Conservation (phyloP, 2,888 invertebrate species). For the Drosophila prostipennis region DNA sequence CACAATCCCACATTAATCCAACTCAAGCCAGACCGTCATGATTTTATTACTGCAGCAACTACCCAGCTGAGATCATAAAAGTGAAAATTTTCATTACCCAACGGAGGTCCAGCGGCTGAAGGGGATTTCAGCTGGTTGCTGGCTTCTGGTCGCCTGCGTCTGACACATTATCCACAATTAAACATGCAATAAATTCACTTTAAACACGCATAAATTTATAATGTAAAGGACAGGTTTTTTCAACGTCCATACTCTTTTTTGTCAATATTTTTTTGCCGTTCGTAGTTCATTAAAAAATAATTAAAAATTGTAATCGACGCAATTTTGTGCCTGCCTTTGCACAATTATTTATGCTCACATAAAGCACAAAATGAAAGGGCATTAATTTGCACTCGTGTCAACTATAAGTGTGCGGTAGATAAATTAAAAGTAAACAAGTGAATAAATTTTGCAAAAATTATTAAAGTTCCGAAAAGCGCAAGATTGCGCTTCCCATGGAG, state of each 20-base stretch:
- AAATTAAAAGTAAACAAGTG: conserved; percentile 71
- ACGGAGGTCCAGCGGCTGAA: neutral
- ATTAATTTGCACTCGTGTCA: conserved; percentile 72
- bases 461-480: conserved; percentile 29
- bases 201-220: conserved; percentile 63
- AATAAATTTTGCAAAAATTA: conserved; percentile 52
- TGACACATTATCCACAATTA: conserved; percentile 59
- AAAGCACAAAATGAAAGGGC: conserved; percentile 76
- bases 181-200: conserved; percentile 70
- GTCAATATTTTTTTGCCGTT: conserved; percentile 36
- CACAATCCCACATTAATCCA: conserved; percentile 11
- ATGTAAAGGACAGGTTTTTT: conserved; percentile 28
- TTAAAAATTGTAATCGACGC: conserved; percentile 73
- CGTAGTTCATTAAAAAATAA: conserved; percentile 76
- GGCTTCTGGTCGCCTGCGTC: conserved; percentile 19
- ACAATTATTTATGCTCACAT: conserved; percentile 74
- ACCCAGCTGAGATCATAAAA: conserved; percentile 41
- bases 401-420: conserved; percentile 74
- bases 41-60: conserved; percentile 20
- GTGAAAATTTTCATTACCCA: conserved; percentile 52
- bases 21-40: conserved; percentile 12
- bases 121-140: conserved; percentile 1
- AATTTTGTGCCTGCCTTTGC: conserved; percentile 71
- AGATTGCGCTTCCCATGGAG: neutral
- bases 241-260: conserved; percentile 11